phyloP scores from a whole-genome alignment of 2,113 vertebrate species.

The Zapus hudsonius region DNA sequence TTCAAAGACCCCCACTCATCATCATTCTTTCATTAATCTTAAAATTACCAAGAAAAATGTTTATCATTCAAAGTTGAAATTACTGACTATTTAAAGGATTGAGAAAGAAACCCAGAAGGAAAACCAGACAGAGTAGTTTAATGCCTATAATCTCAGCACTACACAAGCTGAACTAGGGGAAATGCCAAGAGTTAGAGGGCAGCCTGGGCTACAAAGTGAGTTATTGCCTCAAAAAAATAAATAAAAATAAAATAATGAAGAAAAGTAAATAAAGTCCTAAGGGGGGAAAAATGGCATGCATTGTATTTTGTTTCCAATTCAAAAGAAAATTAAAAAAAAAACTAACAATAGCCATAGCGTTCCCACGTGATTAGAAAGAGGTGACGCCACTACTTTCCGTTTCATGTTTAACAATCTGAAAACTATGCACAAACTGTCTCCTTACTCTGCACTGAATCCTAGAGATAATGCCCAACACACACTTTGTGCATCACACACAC shows the following conservation, averaged over 20 bases:
- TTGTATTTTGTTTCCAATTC: slow-evolving; percentile 41
- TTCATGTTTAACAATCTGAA: slow-evolving; percentile 3
- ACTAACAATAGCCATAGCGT: not conserved
- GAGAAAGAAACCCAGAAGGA: slow-evolving; percentile 25
- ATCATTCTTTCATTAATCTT: slow-evolving; percentile 40
- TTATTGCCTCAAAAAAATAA: no score
- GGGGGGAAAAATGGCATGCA: not conserved
- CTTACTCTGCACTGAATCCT: not conserved
- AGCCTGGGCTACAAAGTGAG: no score
- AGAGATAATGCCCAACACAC: not conserved
- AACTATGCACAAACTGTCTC: not conserved
- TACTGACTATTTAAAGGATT: slow-evolving; percentile 23
- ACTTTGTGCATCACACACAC: not conserved
- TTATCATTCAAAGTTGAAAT: slow-evolving; percentile 33
- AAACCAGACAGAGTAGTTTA: no score
- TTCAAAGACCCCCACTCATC: not conserved
- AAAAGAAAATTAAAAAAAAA: not conserved
- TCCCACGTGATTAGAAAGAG: not conserved
- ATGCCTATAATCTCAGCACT: no score
- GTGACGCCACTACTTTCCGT: not conserved
- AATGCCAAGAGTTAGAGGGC: no score
- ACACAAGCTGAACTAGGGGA: no score
- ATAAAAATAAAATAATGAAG: no score
- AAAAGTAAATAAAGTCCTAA: no score
- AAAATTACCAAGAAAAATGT: slow-evolving; percentile 18